Evolutionary conservation across 2,113 vertebrate species (phyloP), one percentile per base, ranked within the genome.

Genomic region (Charadrius vociferus): DNA sequence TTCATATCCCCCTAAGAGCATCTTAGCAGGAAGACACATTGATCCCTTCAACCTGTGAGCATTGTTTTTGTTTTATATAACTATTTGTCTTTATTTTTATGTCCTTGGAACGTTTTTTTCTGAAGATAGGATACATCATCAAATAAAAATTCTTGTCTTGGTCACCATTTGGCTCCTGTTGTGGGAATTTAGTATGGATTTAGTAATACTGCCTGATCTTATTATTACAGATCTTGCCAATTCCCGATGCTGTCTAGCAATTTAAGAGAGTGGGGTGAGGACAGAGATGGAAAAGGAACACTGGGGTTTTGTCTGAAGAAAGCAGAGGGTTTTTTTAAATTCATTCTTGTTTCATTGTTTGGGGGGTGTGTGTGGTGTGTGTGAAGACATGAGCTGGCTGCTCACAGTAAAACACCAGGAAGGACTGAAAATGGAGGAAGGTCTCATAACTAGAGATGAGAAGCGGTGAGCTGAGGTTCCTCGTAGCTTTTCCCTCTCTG

Each of bases 221-320:
- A 52, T 53, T 95, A 45, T 88, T 89, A 91, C 96, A 90, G 45
- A 61, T 86, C 93, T 94, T 97, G 86, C 86, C 92, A 95, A 66
- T 94, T 96, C 34, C 30, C 83, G 36, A 62, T 88, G 88, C 91
- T 97, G 82, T 97, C 95, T 88, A 96, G 90, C 85, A 95, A 90
- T 93, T 90, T 74, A 82, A 90, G 89, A 93, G 59, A 94, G 20
- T 34, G 74, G 68, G 55, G 58, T 75, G 30, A 88, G 79, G 81
- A 90, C 82, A 86, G 74, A 86, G 12, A 15, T 43, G 11, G 45
- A 68, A 79, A 73, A 91, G 73, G 41, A 68, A 70, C 26, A 32
- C 70, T 73, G 12, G 27, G 43, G n/a, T 90, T 91, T 68, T 87
- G 88, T 85, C 43, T 79, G 41, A 65, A 74, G 30, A 67, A 79